phyloP scores from a whole-genome alignment of 2,797 vertebrate genomes.

The Bradypodion ventrale region DNA sequence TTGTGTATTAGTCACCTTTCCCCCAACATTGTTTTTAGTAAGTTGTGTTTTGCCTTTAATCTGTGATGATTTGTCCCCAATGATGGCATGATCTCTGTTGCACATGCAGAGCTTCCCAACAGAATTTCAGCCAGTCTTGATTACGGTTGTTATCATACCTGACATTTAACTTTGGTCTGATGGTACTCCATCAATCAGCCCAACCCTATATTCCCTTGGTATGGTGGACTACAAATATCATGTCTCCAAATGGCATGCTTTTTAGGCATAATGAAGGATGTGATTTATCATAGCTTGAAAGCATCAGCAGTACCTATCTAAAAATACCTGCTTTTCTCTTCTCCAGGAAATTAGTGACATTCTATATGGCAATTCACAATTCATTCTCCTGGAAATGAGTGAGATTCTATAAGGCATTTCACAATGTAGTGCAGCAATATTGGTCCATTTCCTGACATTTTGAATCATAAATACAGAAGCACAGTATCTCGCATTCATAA shows the following conservation, averaged over 20 bases:
- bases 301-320: not conserved
- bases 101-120: no score
- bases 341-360: not conserved
- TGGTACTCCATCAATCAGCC: not conserved
- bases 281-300: not conserved
- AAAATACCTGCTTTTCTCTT: not conserved
- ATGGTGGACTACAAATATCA: not conserved
- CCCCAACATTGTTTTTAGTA: no score
- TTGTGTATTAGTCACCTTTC: no score
- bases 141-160: not conserved
- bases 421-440: no score
- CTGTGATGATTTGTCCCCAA: no score
- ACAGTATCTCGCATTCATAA: no score
- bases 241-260: not conserved
- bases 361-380: not conserved
- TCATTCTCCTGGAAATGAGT: not conserved
- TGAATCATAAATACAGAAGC: no score
- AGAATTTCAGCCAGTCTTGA: not conserved
- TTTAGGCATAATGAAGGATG: not conserved
- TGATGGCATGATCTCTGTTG: no score
- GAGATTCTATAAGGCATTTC: not conserved
- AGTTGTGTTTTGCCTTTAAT: no score
- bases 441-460: no score
- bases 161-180: not conserved
- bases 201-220: not conserved